Evolutionary conservation across 1,140 invertebrate species (phyloP).

Genomic region (Sitobion miscanthi): DNA sequence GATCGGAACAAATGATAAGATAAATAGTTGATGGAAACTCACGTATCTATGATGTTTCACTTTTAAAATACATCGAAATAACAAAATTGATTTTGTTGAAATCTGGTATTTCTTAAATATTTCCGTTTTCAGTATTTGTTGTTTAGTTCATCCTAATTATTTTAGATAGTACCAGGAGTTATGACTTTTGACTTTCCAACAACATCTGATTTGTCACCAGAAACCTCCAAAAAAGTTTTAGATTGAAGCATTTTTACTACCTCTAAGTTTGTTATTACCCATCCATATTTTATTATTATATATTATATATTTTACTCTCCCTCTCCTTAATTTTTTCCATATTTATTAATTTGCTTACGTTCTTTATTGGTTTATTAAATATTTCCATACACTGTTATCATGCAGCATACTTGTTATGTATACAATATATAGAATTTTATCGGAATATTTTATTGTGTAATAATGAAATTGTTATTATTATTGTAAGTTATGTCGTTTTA

Average conservation of each 20-base stretch:
- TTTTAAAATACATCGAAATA: not conserved
- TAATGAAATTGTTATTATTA: not conserved
- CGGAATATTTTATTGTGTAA: not conserved
- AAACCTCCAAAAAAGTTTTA: not conserved
- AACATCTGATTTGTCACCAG: too few relatives aligned
- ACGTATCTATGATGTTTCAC: not conserved
- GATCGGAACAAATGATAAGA: not conserved
- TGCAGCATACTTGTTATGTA: not conserved
- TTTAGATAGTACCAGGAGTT: not conserved
- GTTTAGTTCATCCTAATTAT: not conserved
- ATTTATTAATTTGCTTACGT: not conserved
- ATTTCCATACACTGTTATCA: not conserved
- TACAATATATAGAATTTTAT: not conserved
- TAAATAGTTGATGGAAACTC: not conserved
- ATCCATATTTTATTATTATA: not conserved
- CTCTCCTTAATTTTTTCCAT: not conserved
- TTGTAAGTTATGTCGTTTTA: not conserved
- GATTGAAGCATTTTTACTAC: not conserved
- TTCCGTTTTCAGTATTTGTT: not conserved
- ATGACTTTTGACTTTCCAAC: not conserved
- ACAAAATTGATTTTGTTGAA: not conserved
- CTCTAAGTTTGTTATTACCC: not conserved
- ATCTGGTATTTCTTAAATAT: not conserved
- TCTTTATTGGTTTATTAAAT: not conserved
- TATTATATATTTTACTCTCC: not conserved